Conservation (phyloP, 2,797 vertebrate species). For the Chiroxiphia lanceolata region DNA sequence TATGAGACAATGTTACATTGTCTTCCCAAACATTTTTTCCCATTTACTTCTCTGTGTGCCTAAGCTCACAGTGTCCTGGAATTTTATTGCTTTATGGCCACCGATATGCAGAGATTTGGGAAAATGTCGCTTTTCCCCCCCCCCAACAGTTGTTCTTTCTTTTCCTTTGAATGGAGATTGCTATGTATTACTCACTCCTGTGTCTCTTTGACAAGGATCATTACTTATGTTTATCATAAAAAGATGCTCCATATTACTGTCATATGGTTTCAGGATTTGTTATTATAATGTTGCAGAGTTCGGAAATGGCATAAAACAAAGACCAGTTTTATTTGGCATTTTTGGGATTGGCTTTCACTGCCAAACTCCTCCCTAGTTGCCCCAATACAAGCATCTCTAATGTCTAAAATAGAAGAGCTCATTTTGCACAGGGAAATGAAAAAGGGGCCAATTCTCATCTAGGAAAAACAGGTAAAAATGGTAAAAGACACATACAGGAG, state of each 20-base stretch:
- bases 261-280: slow-evolving; percentile 58
- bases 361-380: slow-evolving; percentile 38
- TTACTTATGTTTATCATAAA: slow-evolving; percentile 59
- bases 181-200: slow-evolving; percentile 34
- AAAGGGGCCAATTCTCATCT: neutral
- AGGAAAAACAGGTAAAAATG: neutral
- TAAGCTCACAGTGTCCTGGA: slow-evolving; percentile 54
- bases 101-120: slow-evolving; percentile 2
- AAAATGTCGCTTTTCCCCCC: neutral
- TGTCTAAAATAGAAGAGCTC: slow-evolving; percentile 42
- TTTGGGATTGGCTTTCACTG: slow-evolving; percentile 34
- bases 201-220: slow-evolving; percentile 44
- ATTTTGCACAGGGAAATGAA: neutral
- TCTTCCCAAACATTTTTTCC: slow-evolving; percentile 56
- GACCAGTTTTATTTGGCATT: slow-evolving; percentile 56
- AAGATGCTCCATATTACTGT: slow-evolving; percentile 64
- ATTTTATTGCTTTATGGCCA: slow-evolving; percentile 43
- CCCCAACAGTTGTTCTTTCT: slow-evolving; percentile 33
- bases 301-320: slow-evolving; percentile 63
- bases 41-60: slow-evolving; percentile 53
- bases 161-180: slow-evolving; percentile 46
- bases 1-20: slow-evolving; percentile 66
- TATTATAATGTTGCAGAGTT: slow-evolving; percentile 28
- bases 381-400: slow-evolving; percentile 1
- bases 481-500: neutral